Evolutionary conservation across 1,140 invertebrate species (phyloP), one percentile per base, ranked within the genome.

Genomic region (Epicauta chinensis): DNA sequence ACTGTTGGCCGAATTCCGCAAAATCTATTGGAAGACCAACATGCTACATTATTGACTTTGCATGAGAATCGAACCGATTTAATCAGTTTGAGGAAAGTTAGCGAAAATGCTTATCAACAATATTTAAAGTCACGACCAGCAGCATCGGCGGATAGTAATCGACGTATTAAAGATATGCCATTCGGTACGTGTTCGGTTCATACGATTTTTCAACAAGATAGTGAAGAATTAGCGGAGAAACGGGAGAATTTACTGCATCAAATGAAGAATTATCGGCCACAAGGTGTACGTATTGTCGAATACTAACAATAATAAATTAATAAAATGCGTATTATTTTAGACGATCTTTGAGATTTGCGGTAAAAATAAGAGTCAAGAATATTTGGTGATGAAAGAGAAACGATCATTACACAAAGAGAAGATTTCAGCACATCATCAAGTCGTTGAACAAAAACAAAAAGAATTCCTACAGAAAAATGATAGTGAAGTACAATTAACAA

Each of bases 291-390:
- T 78, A 34, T n/a, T n/a, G n/a, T n/a, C n/a, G n/a, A n/a, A 23
- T 34, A n/a, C 10, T 2, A 9, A 34, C n/a, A 34, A 11, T 34
- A 7, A n/a, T 34, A n/a, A 34, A 5, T 30, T 30, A 30, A 10
- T 30, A 5, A 30, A 30, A 30, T 30, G 4, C 2, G 23, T 5
- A 36, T 62, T 52, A 55, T 79, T 81, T 29, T 65, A 96, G 91
- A 98, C 93, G 7, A 88, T 98, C 62, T 94, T 98, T 74, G 95
- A 98, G 75, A 78, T 97, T 16, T 87, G 89, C 48, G 78, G 81
- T 4, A 90, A 87, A 49, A 81, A 84, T 46, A 90, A 91, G 55
- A 89, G 86, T 0, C 72, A 77, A 1, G 81, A 83, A 63, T 83
- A 83, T 59, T 59, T 79, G 42, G 76, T 82, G 0, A 88, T 88